These are phyloP conservation scores for Amorpha juglandis DNA, from an alignment of 2,888 invertebrate species.

Conservation along the genomic window DNA sequence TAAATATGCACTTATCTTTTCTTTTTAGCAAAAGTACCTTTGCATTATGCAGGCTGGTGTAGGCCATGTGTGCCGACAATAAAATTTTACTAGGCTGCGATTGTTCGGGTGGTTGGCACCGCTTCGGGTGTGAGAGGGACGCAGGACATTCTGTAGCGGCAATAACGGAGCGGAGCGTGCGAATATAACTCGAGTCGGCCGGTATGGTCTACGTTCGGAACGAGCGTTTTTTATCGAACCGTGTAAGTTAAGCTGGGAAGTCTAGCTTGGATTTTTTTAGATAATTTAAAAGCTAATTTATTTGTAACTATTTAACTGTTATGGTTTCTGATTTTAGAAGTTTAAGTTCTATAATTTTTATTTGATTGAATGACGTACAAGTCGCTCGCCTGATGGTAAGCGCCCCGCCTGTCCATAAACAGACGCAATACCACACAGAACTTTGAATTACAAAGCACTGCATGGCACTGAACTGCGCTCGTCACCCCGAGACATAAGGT, in stretches of 20 bases:
- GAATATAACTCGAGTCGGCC: slow-evolving; percentile 66
- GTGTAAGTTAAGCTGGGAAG: slow-evolving; percentile 48
- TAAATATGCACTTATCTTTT: slow-evolving; percentile 83
- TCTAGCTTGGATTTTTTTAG: slow-evolving; percentile 54
- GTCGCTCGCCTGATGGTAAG: no score
- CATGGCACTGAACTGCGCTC: no score
- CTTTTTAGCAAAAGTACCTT: slow-evolving; percentile 81
- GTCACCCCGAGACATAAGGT: no score
- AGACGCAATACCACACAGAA: no score
- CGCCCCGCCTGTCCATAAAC: no score
- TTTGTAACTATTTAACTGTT: no score
- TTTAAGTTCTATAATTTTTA: no score
- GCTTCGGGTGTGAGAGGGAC: slow-evolving; percentile 55
- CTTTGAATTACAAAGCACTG: no score
- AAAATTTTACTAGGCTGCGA: slow-evolving; percentile 80
- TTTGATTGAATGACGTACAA: no score
- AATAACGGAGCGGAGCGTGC: slow-evolving; percentile 67
- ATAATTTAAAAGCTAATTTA: no score
- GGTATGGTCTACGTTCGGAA: slow-evolving; percentile 57
- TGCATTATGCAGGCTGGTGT: slow-evolving; percentile 78
- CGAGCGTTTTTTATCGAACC: slow-evolving; percentile 65
- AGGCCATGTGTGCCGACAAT: slow-evolving; percentile 79
- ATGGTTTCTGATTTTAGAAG: no score
- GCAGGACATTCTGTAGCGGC: slow-evolving; percentile 67
- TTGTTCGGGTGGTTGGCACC: slow-evolving; percentile 66